Percentiles rank a stretch among this genome's conserved stretches.
These are phyloP conservation scores for Podilymbus podiceps DNA, from an alignment of 2,113 vertebrate genomes.

Conservation along the genomic window DNA sequence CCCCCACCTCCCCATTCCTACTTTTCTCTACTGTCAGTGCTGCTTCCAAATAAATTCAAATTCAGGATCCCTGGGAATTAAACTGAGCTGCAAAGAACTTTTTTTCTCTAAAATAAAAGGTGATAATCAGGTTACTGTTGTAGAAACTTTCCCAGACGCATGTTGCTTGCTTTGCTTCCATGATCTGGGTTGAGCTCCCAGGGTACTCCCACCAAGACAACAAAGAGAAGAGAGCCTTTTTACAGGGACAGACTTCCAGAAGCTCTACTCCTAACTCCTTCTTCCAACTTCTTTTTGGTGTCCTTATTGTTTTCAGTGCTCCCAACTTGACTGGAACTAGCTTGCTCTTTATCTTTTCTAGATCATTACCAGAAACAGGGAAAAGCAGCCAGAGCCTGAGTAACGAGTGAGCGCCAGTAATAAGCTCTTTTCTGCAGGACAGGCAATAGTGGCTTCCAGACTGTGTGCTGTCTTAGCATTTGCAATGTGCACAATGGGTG, in stretches of 20 bases:
- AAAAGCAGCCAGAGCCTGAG: neutral
- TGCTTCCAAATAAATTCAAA: neutral
- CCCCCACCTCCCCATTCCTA: fast-evolving
- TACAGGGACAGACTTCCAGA: neutral
- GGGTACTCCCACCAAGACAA: neutral
- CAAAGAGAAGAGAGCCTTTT: neutral
- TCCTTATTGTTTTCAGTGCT: neutral
- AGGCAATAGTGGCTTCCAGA: neutral
- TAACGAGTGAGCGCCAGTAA: neutral
- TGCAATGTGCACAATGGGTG: neutral
- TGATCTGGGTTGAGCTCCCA: neutral
- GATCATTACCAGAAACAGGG: neutral
- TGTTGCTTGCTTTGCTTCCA: neutral
- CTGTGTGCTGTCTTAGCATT: neutral
- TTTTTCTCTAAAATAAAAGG: neutral
- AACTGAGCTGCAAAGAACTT: neutral
- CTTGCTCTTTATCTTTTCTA: neutral
- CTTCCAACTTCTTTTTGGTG: neutral
- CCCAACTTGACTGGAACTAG: neutral
- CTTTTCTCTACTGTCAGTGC: neutral
- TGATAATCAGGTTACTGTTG: neutral
- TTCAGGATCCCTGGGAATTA: neutral
- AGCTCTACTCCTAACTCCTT: neutral
- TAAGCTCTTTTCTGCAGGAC: neutral
- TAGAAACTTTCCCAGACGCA: neutral